Evolutionary conservation across 1,140 invertebrate species (phyloP), one percentile per base, ranked within the genome.

Genomic region (Pomacea maculata): DNA sequence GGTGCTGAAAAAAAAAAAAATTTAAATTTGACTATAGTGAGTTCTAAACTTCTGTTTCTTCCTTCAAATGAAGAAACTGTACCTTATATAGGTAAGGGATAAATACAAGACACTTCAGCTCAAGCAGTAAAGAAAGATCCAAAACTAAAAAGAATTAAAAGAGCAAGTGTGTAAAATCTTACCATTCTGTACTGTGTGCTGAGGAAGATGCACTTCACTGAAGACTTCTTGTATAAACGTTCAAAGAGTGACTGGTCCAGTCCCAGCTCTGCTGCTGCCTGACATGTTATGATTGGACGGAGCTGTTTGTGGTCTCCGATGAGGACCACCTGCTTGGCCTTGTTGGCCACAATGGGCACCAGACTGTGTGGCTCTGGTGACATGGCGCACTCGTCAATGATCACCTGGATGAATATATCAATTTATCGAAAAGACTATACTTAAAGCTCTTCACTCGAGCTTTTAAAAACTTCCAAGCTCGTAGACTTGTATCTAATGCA

Each of bases 271-370:
- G 64, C 82, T 7, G 89, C 88, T 34, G 83, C 80, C 55, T 76
- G 71, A 72, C 86, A 88, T 19, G 79, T 76, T 5, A 90, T 83
- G 71, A 90, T 85, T 64, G 88, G 89, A 52, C 84, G 84, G 14
- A 90, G 81, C 68, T 90, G 89, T 74, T 88, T 87, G 70, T 89
- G 88, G 77, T 89, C 89, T 29, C 88, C 88, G 76, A 90, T 88
- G 25, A 90, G 82, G 14, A 90, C 88, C 68, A 90, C 85, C 78
- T 89, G 88, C 34, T 86, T 78, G 25, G 86, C 81, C n/a, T 83
- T 76, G 21, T 82, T 85, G 52, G 79, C 83, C 12, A 87, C 80
- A n/a, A 89, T 86, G 25, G 88, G 86, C 14, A 88, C 83, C 74
- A 90, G 57, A 82, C 82, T 85, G 63, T 89, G 86, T 29, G 89